Conservation (phyloP, 2,797 vertebrate species). For the Silurus lanzhouensis region DNA sequence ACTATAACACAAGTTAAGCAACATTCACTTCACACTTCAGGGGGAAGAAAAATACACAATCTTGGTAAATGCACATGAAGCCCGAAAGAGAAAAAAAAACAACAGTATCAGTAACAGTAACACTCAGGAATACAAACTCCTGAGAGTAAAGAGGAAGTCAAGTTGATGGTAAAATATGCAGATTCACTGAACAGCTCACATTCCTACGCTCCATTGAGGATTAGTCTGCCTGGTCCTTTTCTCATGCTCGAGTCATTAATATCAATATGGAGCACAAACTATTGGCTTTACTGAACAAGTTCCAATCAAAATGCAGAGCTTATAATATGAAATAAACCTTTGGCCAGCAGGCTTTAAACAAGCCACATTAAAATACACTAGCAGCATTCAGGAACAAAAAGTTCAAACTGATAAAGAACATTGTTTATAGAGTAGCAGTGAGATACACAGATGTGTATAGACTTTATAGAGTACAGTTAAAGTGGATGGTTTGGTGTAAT, state of each 20-base stretch:
- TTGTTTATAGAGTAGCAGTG: no score
- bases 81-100: constrained; percentile 54
- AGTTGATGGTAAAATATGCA: constrained; percentile 72
- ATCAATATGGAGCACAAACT: constrained; percentile 13
- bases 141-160: constrained; percentile 70
- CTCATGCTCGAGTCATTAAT: constrained; percentile 13
- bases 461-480: constrained; percentile 64
- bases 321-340: background rate
- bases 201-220: constrained; percentile 65
- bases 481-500: constrained; percentile 71
- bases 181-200: constrained; percentile 64
- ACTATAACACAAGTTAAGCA: constrained; percentile 69
- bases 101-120: background rate
- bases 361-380: background rate
- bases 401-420: background rate
- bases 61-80: constrained; percentile 65
- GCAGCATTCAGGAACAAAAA: background rate
- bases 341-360: background rate
- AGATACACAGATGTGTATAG: background rate
- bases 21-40: constrained; percentile 53
- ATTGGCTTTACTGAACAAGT: background rate
- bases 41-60: constrained; percentile 8
- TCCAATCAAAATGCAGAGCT: background rate
- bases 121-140: constrained; percentile 62
- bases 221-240: constrained; percentile 34